Evolutionary conservation across 2,113 vertebrate species (phyloP).

Genomic region (Hylia prasina): DNA sequence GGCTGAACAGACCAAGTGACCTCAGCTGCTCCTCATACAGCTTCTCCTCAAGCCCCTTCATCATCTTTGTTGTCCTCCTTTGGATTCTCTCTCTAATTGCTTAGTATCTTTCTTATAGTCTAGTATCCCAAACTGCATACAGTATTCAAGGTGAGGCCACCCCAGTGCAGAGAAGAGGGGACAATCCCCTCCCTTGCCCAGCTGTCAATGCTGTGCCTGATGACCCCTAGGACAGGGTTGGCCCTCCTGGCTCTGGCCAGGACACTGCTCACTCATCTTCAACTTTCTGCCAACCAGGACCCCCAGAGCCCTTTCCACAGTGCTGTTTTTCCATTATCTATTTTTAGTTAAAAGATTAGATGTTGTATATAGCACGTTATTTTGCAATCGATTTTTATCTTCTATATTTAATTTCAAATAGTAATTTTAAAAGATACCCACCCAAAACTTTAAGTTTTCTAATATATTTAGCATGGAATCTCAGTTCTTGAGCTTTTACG

Average conservation of each 20-base stretch:
- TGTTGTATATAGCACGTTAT: not conserved
- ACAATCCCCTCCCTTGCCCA: rapidly evolving
- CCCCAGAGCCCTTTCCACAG: not conserved
- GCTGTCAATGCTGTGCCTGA: rapidly evolving
- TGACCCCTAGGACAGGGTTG: rapidly evolving
- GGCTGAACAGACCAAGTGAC: not conserved
- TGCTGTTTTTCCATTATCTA: not conserved
- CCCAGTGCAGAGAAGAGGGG: rapidly evolving
- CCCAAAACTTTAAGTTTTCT: not conserved
- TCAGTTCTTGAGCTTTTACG: not conserved
- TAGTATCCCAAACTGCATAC: not conserved
- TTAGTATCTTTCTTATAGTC: not conserved
- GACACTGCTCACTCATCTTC: not conserved
- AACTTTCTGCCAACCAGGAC: not conserved
- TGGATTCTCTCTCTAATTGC: not conserved
- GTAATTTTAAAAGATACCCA: not conserved
- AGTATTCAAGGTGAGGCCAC: rapidly evolving
- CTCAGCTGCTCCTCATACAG: rapidly evolving
- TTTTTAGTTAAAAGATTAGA: not conserved
- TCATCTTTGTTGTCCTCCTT: not conserved
- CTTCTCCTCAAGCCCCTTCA: not conserved
- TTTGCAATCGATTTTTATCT: not conserved
- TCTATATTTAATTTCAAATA: not conserved
- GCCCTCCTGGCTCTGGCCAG: not conserved
- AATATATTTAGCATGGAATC: not conserved